Evolutionary conservation across 2,797 vertebrate species (phyloP).

Genomic region (Odontamblyopus lacepedii): DNA sequence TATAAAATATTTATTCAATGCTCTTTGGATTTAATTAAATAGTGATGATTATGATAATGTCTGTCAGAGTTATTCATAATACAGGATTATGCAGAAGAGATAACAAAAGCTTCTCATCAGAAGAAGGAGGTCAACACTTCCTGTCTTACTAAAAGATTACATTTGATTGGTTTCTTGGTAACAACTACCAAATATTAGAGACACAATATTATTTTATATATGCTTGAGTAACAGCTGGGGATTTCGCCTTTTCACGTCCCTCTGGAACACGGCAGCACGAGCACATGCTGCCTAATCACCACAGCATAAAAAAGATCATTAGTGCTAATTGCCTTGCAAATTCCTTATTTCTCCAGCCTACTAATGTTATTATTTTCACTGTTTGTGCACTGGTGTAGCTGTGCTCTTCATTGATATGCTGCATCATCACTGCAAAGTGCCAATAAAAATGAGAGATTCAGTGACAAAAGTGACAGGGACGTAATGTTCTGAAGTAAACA

Average conservation of each 20-base stretch:
- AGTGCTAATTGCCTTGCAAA: conserved; percentile 73
- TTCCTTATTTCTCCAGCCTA: conserved; percentile 58
- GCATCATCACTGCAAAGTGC: conserved; percentile 10
- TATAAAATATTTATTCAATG: conserved; percentile 30
- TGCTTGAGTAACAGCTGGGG: conserved; percentile 51
- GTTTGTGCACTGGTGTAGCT: conserved; percentile 34
- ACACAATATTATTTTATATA: conserved; percentile 21
- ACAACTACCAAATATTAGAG: conserved; percentile 28
- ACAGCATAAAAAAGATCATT: conserved; percentile 69
- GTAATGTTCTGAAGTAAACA: conserved; percentile 5
- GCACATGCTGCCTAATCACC: conserved; percentile 58
- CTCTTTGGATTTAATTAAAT: conserved; percentile 30
- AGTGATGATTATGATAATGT: conserved; percentile 45
- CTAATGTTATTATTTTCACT: conserved; percentile 58
- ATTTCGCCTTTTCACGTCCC: conserved; percentile 34
- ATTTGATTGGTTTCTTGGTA: conserved; percentile 34
- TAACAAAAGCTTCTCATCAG: conserved; percentile 12
- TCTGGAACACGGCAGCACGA: conserved; percentile 49
- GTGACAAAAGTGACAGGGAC: conserved; percentile 8
- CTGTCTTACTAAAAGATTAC: conserved; percentile 27
- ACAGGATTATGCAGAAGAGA: conserved; percentile 29
- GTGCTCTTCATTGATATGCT: conserved; percentile 38
- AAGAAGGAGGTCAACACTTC: conserved; percentile 11
- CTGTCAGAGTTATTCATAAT: conserved; percentile 28
- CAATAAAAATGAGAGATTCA: conserved; percentile 3